Evolutionary conservation across 2,888 invertebrate genomes (phyloP).

Genomic region (Pammene fasciana): DNA sequence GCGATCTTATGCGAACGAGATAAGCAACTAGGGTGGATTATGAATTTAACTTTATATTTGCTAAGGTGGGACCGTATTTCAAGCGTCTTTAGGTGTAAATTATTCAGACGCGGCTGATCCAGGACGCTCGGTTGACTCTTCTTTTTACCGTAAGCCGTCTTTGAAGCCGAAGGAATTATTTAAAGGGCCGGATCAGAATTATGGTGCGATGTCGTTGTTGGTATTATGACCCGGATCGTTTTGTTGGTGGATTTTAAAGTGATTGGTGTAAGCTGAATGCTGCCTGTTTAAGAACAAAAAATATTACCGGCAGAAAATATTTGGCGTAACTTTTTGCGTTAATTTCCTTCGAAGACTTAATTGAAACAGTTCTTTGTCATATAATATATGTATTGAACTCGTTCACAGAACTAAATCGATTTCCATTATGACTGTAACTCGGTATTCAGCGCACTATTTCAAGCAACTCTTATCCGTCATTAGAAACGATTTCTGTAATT

Average conservation of each 20-base stretch:
- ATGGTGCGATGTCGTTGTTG: conserved; percentile 59
- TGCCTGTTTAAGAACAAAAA: not conserved
- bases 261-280: conserved; percentile 14
- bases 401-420: conserved; percentile 27
- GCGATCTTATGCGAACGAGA: conserved; percentile 44
- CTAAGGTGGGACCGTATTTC: conserved; percentile 58
- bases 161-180: conserved; percentile 74
- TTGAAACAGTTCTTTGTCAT: not conserved
- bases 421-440: conserved; percentile 18
- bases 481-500: conserved; percentile 39
- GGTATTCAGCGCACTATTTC: conserved; percentile 35
- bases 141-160: conserved; percentile 72
- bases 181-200: conserved; percentile 66
- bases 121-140: conserved; percentile 65
- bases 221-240: conserved; percentile 41
- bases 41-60: conserved; percentile 44
- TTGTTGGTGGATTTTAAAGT: conserved; percentile 19
- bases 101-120: conserved; percentile 77
- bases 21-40: conserved; percentile 46
- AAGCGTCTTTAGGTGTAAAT: conserved; percentile 78
- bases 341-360: no score
- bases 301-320: no score
- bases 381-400: conserved; percentile 2
- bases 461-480: conserved; percentile 32
- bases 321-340: no score